phyloP scores from a whole-genome alignment of 2,113 vertebrate species.

The Corythoichthys haematopterus region DNA sequence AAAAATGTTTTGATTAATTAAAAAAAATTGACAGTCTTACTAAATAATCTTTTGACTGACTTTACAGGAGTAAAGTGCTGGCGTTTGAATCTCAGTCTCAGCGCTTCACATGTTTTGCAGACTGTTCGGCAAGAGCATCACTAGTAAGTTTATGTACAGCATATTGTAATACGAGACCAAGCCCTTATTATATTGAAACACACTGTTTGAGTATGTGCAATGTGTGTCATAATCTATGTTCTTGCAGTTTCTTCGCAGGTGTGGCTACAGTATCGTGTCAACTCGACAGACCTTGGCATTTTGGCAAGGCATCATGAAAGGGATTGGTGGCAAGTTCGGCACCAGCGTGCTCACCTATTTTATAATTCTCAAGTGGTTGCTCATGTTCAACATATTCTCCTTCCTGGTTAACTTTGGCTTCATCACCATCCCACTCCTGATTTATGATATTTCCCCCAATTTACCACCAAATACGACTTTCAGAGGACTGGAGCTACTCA shows the following conservation, averaged over 20 bases:
- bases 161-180: background rate
- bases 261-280: slow-evolving; percentile 60
- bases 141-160: slow-evolving; percentile 54
- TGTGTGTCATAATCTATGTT: background rate
- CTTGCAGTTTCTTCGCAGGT: slow-evolving; percentile 73
- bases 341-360: slow-evolving; percentile 91
- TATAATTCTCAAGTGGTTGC: slow-evolving; percentile 87
- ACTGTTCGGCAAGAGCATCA: slow-evolving; percentile 61
- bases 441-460: slow-evolving; percentile 46
- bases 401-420: slow-evolving; percentile 91
- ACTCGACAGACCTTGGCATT: slow-evolving; percentile 58
- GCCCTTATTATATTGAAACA: background rate
- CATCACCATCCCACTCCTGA: slow-evolving; percentile 82
- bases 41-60: background rate
- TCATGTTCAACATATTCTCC: slow-evolving; percentile 87
- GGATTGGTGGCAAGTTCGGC: slow-evolving; percentile 86
- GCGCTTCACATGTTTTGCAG: slow-evolving; percentile 51
- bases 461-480: slow-evolving; percentile 68
- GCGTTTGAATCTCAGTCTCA: slow-evolving; percentile 50
- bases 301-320: slow-evolving; percentile 83
- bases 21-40: background rate
- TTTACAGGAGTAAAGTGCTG: slow-evolving; percentile 65
- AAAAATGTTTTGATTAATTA: background rate
- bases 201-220: background rate
- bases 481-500: slow-evolving; percentile 84